Percentiles rank a stretch among this genome's conserved stretches.
These are phyloP conservation scores for Pseudobourletiella spinata DNA, from an alignment of 1,140 invertebrate genomes.

Conservation along the genomic window DNA sequence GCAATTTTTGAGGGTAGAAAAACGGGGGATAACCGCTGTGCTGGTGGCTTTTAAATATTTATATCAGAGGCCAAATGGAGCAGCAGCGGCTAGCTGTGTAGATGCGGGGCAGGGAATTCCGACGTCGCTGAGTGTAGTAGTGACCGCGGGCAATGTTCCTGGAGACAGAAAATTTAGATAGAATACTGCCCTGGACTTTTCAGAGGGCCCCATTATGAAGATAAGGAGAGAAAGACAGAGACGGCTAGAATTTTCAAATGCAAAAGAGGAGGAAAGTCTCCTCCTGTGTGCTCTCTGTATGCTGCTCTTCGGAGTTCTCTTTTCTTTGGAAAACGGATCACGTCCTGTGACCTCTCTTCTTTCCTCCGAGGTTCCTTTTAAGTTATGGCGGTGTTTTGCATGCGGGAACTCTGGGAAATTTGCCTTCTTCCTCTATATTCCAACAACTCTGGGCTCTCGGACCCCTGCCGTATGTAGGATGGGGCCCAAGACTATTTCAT, in stretches of 20 bases:
- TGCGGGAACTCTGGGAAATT: slow-evolving; percentile 28
- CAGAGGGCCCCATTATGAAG: neutral
- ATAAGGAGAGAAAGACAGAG: neutral
- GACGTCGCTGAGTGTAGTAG: no score
- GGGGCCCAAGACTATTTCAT: no score
- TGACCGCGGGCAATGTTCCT: neutral
- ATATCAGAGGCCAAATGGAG: no score
- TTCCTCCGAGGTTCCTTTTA: slow-evolving; percentile 26
- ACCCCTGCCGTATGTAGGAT: no score
- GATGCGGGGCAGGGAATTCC: no score
- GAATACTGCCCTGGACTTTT: no score
- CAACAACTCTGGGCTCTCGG: no score
- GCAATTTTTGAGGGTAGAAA: no score
- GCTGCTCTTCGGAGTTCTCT: neutral
- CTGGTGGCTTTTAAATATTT: no score
- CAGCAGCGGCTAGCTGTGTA: no score
- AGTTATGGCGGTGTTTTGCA: slow-evolving; percentile 28
- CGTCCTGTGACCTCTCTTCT: slow-evolving; percentile 30
- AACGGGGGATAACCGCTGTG: no score
- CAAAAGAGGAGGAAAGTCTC: no score
- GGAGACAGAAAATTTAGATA: neutral
- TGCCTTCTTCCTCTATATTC: slow-evolving; percentile 14
- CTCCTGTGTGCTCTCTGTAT: slow-evolving; percentile 6
- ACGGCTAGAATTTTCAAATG: neutral
- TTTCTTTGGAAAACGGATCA: slow-evolving; percentile 22